A percentile compares a stretch with the other conserved stretches of the same genome.
Evolutionary conservation across 2,113 vertebrate genomes (phyloP).

Genomic region (Alethe castanea): DNA sequence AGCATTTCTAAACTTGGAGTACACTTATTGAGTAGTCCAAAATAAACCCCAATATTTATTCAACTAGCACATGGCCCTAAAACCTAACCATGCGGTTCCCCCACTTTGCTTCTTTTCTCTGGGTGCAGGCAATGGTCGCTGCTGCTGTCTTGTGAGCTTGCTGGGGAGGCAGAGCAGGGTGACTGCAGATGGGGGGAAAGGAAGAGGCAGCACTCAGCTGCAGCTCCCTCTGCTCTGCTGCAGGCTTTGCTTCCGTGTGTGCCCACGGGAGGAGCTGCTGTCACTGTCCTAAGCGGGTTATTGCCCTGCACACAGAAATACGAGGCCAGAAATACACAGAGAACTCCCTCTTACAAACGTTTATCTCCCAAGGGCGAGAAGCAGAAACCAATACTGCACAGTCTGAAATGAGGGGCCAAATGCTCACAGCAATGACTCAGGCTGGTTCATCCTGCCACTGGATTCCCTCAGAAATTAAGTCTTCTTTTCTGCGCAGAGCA

Average conservation of each 20-base stretch:
- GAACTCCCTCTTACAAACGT: neutral
- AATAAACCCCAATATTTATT: neutral
- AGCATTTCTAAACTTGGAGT: neutral
- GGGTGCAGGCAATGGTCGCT: neutral
- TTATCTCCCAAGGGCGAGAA: neutral
- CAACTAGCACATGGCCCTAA: neutral
- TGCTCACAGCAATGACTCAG: neutral
- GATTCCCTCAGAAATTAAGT: neutral
- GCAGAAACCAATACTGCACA: neutral
- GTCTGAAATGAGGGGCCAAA: neutral
- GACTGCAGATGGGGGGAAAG: accelerated
- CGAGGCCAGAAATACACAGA: accelerated
- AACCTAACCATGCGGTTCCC: neutral
- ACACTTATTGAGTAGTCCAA: neutral
- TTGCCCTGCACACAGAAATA: neutral
- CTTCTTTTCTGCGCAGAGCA: neutral
- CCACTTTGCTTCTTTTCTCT: neutral
- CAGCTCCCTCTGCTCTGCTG: neutral
- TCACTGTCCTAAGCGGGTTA: neutral
- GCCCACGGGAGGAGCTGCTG: accelerated
- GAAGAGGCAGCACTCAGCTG: neutral
- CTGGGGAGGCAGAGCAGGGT: neutral
- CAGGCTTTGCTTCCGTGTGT: neutral
- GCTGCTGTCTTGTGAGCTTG: neutral
- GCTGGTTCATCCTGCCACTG: neutral